Evolutionary conservation across 2,888 invertebrate species (phyloP).

Genomic region (Octonoba sinensis): DNA sequence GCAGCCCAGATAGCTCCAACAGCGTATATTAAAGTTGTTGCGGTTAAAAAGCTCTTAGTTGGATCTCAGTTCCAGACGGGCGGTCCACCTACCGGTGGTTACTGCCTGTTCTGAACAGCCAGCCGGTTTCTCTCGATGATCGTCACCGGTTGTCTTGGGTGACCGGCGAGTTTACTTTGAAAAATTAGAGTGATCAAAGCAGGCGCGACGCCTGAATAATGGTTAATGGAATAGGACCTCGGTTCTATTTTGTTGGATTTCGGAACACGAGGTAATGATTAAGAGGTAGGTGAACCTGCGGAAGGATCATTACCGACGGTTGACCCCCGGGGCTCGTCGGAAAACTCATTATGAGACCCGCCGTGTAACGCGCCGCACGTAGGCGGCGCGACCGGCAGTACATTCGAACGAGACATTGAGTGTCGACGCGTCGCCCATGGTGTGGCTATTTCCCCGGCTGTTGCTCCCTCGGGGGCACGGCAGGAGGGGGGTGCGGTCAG

Average conservation of each 20-base stretch:
- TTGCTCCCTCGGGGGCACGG: too few species aligned
- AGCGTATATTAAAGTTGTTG: slow-evolving; percentile 81
- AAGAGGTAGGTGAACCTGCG: slow-evolving; percentile 76
- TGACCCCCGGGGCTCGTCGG: not conserved
- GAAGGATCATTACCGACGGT: slow-evolving; percentile 72
- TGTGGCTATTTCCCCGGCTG: too few species aligned
- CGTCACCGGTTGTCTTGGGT: slow-evolving; percentile 46
- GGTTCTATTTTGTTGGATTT: slow-evolving; percentile 61
- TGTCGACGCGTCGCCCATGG: too few species aligned
- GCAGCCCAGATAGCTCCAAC: slow-evolving; percentile 80
- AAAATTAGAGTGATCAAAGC: slow-evolving; percentile 49
- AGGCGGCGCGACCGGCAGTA: not conserved
- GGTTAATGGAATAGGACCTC: slow-evolving; percentile 59
- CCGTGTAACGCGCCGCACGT: not conserved
- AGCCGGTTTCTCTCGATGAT: slow-evolving; percentile 60
- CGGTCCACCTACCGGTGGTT: slow-evolving; percentile 64
- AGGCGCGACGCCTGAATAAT: slow-evolving; percentile 36
- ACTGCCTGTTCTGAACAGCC: slow-evolving; percentile 65
- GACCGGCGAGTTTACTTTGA: slow-evolving; percentile 42
- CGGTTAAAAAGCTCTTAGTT: slow-evolving; percentile 79
- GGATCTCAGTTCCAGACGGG: slow-evolving; percentile 72
- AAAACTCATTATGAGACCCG: too few species aligned
- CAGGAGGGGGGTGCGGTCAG: too few species aligned
- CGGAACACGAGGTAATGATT: slow-evolving; percentile 61
- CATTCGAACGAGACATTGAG: not conserved